Evolutionary conservation across 2,113 vertebrate species (phyloP).

Genomic region (Regulus satrapa): DNA sequence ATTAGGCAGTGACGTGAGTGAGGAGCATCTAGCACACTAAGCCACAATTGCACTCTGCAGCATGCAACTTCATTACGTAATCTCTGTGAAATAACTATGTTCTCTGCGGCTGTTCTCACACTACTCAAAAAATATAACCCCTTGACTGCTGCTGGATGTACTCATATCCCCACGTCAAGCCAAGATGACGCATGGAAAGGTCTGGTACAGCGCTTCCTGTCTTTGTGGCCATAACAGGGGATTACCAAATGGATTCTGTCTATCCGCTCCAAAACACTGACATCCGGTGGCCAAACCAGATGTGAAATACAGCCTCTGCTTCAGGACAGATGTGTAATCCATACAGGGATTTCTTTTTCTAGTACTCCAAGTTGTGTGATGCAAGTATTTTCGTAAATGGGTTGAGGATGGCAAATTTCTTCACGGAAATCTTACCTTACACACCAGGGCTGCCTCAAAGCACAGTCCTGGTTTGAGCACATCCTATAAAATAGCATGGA

Average conservation of each 20-base stretch:
- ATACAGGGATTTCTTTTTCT: neutral
- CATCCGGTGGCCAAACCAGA: constrained; percentile 33
- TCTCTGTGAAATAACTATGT: neutral
- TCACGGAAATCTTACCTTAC: neutral
- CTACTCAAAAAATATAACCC: constrained; percentile 25
- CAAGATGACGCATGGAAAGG: constrained; percentile 41
- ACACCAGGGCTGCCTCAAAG: neutral
- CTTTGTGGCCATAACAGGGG: neutral
- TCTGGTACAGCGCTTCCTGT: constrained; percentile 24
- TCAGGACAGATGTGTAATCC: neutral
- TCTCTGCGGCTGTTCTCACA: constrained; percentile 34
- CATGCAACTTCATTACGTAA: neutral
- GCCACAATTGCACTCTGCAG: neutral
- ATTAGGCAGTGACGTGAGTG: neutral
- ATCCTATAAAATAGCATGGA: neutral
- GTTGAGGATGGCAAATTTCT: neutral
- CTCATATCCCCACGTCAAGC: neutral
- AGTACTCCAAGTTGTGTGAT: neutral
- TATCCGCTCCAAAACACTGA: constrained; percentile 30
- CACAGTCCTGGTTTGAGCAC: accelerated
- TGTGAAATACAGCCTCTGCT: neutral
- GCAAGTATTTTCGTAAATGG: neutral
- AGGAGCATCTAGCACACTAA: neutral
- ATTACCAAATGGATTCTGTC: neutral
- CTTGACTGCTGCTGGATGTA: constrained; percentile 14